Conservation (phyloP, 2,888 invertebrate species). For the Cephus sareptanus region DNA sequence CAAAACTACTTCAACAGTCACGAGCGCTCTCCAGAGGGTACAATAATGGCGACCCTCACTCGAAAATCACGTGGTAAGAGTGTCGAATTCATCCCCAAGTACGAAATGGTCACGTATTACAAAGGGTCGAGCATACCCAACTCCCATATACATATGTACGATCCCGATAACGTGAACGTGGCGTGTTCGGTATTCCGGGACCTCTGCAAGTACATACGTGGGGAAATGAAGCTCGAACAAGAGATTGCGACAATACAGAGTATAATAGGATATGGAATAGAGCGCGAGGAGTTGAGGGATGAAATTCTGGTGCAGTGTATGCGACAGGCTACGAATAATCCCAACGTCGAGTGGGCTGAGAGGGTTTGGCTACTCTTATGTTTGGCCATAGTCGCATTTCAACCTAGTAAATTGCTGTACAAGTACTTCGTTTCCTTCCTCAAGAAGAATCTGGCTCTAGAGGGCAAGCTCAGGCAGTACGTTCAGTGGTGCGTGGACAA, state of each 20-base stretch:
- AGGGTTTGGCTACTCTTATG: slow-evolving; percentile 91
- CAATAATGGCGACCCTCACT: slow-evolving; percentile 87
- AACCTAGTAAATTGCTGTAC: slow-evolving; percentile 84
- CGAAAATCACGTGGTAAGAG: slow-evolving; percentile 80
- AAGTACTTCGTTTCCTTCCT: slow-evolving; percentile 85
- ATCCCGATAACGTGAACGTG: slow-evolving; percentile 91
- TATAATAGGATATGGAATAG: slow-evolving; percentile 87
- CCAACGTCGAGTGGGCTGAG: slow-evolving; percentile 84
- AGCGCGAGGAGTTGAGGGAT: slow-evolving; percentile 91
- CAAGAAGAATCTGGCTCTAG: slow-evolving; percentile 75
- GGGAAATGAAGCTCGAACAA: slow-evolving; percentile 86
- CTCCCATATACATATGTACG: slow-evolving; percentile 94
- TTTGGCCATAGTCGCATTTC: slow-evolving; percentile 91
- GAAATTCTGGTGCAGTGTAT: slow-evolving; percentile 92
- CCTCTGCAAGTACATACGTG: slow-evolving; percentile 88
- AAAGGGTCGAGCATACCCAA: slow-evolving; percentile 90
- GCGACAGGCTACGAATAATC: slow-evolving; percentile 89
- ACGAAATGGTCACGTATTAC: slow-evolving; percentile 92
- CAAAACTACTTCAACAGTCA: slow-evolving; percentile 93
- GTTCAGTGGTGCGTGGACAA: slow-evolving; percentile 96
- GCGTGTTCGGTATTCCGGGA: slow-evolving; percentile 93
- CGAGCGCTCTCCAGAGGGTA: slow-evolving; percentile 86
- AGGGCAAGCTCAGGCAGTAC: slow-evolving; percentile 82
- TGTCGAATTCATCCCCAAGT: slow-evolving; percentile 84
- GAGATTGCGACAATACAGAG: slow-evolving; percentile 87